phyloP scores from a whole-genome alignment of 2,888 invertebrate species.

The Baccha elongata region DNA sequence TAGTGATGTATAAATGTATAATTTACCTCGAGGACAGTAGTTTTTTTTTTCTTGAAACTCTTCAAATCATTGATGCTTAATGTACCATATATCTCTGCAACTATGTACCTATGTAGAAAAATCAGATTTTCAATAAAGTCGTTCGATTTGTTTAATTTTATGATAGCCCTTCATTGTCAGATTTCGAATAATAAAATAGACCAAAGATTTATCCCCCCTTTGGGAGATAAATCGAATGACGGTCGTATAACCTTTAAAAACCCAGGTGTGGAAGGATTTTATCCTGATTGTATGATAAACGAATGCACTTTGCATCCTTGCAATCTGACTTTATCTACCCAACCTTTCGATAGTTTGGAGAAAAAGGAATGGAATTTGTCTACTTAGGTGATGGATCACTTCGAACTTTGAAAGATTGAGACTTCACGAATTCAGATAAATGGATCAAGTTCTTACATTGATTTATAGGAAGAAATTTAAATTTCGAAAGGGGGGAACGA shows the following conservation, averaged over 20 bases:
- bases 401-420: conserved; percentile 57
- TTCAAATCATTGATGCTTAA: not conserved
- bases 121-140: too few species aligned
- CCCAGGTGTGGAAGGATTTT: conserved; percentile 58
- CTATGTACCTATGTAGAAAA: too few species aligned
- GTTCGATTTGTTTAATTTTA: too few species aligned
- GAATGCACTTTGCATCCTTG: conserved; percentile 54
- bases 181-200: conserved; percentile 16
- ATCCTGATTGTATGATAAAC: conserved; percentile 39
- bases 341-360: not conserved
- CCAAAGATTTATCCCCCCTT: not conserved
- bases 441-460: conserved; percentile 58
- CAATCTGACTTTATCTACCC: not conserved
- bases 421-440: conserved; percentile 53
- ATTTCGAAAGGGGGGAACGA: too few species aligned
- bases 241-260: conserved; percentile 8
- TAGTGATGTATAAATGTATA: too few species aligned
- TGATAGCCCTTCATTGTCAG: too few species aligned
- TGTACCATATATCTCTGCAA: conserved; percentile 1
- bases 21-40: too few species aligned
- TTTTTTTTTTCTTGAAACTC: too few species aligned
- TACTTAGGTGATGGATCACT: conserved; percentile 58
- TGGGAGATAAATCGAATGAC: conserved; percentile 36
- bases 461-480: conserved; percentile 42
- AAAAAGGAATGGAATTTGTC: conserved; percentile 41